These are phyloP conservation scores for Oreochromis niloticus DNA, from an alignment of 2,113 vertebrate species.

Conservation along the genomic window DNA sequence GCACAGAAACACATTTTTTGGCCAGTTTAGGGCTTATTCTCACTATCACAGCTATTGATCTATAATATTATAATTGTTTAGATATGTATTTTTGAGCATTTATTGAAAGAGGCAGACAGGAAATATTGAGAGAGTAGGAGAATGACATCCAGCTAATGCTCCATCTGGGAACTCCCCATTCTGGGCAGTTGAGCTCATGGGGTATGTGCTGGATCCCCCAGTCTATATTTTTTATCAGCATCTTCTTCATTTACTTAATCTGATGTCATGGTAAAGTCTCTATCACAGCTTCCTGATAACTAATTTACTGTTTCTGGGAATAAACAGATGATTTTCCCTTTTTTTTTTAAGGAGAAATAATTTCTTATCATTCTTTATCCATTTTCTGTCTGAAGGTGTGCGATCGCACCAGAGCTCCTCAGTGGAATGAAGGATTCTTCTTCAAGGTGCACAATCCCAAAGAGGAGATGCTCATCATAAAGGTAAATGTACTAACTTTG, in stretches of 20 bases:
- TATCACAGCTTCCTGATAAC: neutral
- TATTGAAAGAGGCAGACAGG: neutral
- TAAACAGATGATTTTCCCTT: neutral
- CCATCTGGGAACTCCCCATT: neutral
- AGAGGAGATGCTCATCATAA: constrained; percentile 78
- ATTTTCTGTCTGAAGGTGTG: constrained; percentile 64
- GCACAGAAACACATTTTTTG: neutral
- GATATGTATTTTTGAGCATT: neutral
- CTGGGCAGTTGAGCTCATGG: neutral
- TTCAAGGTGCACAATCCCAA: constrained; percentile 77
- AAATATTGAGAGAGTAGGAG: neutral
- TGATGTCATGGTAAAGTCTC: neutral
- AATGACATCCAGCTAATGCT: neutral
- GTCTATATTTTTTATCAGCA: neutral
- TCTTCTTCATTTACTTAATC: neutral
- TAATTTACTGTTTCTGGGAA: neutral
- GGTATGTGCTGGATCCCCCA: neutral
- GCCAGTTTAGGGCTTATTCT: neutral
- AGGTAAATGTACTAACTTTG: constrained; percentile 62
- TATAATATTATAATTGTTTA: neutral
- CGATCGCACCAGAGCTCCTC: constrained; percentile 70
- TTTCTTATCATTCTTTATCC: neutral
- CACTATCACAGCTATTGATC: neutral
- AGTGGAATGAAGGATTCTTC: constrained; percentile 81
- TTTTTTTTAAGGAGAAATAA: neutral